Evolutionary conservation across 2,888 invertebrate genomes (phyloP).

Genomic region (Fragum fragum): DNA sequence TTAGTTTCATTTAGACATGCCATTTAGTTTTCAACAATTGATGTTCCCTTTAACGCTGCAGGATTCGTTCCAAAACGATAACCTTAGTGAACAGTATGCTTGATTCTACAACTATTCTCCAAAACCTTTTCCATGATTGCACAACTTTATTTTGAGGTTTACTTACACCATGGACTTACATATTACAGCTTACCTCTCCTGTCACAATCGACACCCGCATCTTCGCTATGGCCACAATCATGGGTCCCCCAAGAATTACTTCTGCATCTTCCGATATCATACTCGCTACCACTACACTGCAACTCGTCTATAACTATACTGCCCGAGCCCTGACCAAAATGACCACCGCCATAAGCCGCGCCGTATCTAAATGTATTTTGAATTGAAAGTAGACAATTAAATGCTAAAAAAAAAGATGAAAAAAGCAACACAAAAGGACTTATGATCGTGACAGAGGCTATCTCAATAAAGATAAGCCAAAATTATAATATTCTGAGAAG

Average conservation of each 20-base stretch:
- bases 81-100: no score
- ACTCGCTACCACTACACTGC: conserved; percentile 20
- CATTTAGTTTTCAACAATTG: no score
- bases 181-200: neutral
- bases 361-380: conserved; percentile 9
- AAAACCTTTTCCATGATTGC: no score
- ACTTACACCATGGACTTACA: neutral
- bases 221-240: conserved; percentile 27
- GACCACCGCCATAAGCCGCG: neutral
- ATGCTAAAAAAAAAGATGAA: neutral
- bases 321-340: conserved; percentile 24
- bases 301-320: conserved; percentile 24
- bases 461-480: neutral
- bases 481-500: no score
- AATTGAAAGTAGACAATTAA: neutral
- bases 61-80: no score
- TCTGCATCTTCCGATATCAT: conserved; percentile 11
- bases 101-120: no score
- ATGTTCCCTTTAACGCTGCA: no score
- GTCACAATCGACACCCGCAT: conserved; percentile 26
- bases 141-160: no score
- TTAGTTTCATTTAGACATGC: no score
- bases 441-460: neutral
- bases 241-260: neutral
- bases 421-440: neutral